Evolutionary conservation across 2,113 vertebrate genomes (phyloP).

Genomic region (Pitta sordida): DNA sequence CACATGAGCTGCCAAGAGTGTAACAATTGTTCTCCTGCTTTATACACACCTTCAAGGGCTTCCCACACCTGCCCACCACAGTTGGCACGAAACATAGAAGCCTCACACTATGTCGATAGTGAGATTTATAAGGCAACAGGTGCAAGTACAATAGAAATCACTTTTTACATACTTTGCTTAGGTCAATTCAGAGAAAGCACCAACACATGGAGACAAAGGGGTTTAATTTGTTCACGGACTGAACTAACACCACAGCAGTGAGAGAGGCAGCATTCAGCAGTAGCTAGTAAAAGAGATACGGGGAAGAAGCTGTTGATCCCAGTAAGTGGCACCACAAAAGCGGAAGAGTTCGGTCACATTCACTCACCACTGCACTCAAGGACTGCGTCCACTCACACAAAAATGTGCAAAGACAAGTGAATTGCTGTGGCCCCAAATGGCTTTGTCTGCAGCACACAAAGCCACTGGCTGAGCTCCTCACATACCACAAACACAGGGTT

Average conservation of each 20-base stretch:
- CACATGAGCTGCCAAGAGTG: not conserved
- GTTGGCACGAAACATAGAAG: not conserved
- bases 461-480: not conserved
- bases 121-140: not conserved
- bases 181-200: not conserved
- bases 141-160: not conserved
- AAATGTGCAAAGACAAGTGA: not conserved
- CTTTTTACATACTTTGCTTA: not conserved
- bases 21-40: not conserved
- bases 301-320: not conserved
- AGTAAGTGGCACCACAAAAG: not conserved
- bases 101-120: rapidly evolving
- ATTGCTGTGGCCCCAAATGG: not conserved
- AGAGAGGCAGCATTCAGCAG: not conserved
- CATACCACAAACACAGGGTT: not conserved
- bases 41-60: not conserved
- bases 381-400: not conserved
- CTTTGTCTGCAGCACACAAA: not conserved
- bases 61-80: not conserved
- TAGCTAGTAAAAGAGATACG: not conserved
- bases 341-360: not conserved
- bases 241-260: not conserved
- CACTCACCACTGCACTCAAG: not conserved
- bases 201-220: not conserved
- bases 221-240: not conserved